Conservation (phyloP, 2,888 invertebrate species). For the Habrosyne pyritoides region DNA sequence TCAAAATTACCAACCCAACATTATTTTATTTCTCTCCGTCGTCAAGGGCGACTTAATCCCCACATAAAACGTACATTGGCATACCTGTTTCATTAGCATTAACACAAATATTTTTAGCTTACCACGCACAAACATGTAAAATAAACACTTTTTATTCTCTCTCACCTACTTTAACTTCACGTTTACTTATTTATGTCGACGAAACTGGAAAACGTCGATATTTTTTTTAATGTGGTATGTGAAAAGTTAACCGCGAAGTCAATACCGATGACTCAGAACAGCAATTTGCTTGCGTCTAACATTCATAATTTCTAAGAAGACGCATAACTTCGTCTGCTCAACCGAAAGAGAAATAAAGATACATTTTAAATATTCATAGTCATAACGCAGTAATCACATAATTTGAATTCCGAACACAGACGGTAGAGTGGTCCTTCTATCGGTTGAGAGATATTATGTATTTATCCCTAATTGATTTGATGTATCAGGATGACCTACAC, state of each 20-base stretch:
- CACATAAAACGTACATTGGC: constrained; percentile 14
- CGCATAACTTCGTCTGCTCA: constrained; percentile 17
- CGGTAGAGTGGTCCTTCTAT: background rate
- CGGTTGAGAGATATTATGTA: background rate
- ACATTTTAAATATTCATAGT: background rate
- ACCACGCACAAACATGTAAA: constrained; percentile 25
- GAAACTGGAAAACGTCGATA: constrained; percentile 13
- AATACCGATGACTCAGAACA: constrained; percentile 25
- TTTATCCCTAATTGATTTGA: constrained; percentile 29
- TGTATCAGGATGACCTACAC: constrained; percentile 26
- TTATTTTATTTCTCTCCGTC: background rate
- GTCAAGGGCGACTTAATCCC: background rate
- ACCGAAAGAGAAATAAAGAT: constrained; percentile 15
- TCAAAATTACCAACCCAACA: background rate
- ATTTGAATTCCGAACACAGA: constrained; percentile 12
- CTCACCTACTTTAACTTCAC: constrained; percentile 16
- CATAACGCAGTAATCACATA: constrained; percentile 5
- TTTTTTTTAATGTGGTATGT: background rate
- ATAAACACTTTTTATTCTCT: constrained; percentile 20
- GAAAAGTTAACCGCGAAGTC: constrained; percentile 6
- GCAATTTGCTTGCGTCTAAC: constrained; percentile 26
- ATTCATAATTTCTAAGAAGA: constrained; percentile 28
- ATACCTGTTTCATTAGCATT: constrained; percentile 21
- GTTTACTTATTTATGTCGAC: constrained; percentile 22
- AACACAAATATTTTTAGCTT: constrained; percentile 23